Conservation (phyloP, 2,113 vertebrate species). For the Bubo blakistoni region DNA sequence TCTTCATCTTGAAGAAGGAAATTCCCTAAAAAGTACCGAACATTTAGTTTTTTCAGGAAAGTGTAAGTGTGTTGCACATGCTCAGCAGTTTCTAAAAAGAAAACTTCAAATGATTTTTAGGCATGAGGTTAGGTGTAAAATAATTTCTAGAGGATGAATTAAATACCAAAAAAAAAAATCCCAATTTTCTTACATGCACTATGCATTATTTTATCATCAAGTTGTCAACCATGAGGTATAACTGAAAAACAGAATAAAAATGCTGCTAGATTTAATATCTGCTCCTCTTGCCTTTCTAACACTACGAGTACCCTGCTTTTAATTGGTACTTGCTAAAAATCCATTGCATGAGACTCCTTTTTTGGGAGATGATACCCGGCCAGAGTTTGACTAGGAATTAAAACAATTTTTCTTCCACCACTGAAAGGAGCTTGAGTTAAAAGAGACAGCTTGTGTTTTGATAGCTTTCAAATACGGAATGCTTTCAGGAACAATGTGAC, state of each 20-base stretch:
- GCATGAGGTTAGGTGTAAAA: background rate
- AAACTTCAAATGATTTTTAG: background rate
- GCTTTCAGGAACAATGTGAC: background rate
- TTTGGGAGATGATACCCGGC: background rate
- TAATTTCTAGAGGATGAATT: accelerated
- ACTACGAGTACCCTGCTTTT: background rate
- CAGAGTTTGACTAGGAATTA: background rate
- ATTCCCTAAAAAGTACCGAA: background rate
- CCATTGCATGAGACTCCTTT: background rate
- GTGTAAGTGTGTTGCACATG: background rate
- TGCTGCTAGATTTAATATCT: background rate
- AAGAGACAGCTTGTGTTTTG: background rate
- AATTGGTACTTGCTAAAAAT: background rate
- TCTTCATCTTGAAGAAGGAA: background rate
- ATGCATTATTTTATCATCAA: background rate
- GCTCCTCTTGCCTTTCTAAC: background rate
- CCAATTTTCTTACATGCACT: background rate
- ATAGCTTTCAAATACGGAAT: background rate
- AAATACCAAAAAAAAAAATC: background rate
- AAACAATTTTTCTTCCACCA: background rate
- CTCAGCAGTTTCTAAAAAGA: background rate
- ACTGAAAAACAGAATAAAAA: background rate
- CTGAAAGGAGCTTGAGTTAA: background rate
- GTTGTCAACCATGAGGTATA: background rate
- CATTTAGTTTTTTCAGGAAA: background rate